phyloP scores from a whole-genome alignment of 1,140 invertebrate genomes.

The Drosophila neocordata region DNA sequence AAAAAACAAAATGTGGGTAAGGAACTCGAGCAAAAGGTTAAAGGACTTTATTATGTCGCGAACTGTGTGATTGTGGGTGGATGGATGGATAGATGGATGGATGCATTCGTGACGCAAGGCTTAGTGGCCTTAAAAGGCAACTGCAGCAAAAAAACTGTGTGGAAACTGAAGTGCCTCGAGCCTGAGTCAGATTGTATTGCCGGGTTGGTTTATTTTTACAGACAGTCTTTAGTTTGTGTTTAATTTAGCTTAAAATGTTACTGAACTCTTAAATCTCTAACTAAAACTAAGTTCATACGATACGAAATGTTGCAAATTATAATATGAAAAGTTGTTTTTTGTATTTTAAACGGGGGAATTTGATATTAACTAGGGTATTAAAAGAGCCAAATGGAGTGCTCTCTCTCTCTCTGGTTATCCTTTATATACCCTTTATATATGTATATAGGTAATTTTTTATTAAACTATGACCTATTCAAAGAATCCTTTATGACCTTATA shows the following conservation, averaged over 20 bases:
- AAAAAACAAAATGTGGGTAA: slow-evolving; percentile 9
- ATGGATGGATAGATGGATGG: not conserved
- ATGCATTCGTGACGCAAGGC: not conserved
- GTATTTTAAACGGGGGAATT: no score
- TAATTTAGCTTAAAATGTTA: slow-evolving; percentile 21
- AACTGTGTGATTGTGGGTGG: slow-evolving; percentile 4
- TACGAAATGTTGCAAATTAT: not conserved
- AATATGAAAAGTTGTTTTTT: no score
- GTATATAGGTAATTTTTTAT: no score
- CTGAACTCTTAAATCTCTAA: slow-evolving; percentile 7
- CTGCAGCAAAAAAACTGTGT: slow-evolving; percentile 17
- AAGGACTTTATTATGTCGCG: slow-evolving; percentile 59
- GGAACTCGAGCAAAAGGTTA: slow-evolving; percentile 62
- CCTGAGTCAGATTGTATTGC: not conserved
- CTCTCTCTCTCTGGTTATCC: no score
- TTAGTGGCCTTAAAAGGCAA: slow-evolving; percentile 29
- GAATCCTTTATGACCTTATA: no score
- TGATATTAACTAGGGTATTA: no score
- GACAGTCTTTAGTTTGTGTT: slow-evolving; percentile 20
- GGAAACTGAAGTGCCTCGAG: slow-evolving; percentile 20
- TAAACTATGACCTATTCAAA: no score
- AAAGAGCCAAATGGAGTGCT: no score
- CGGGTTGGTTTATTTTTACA: slow-evolving; percentile 6
- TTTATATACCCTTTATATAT: no score
- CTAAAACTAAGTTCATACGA: not conserved